Conservation (phyloP, 2,888 invertebrate genomes). For the Oegoconia quadripuncta region DNA sequence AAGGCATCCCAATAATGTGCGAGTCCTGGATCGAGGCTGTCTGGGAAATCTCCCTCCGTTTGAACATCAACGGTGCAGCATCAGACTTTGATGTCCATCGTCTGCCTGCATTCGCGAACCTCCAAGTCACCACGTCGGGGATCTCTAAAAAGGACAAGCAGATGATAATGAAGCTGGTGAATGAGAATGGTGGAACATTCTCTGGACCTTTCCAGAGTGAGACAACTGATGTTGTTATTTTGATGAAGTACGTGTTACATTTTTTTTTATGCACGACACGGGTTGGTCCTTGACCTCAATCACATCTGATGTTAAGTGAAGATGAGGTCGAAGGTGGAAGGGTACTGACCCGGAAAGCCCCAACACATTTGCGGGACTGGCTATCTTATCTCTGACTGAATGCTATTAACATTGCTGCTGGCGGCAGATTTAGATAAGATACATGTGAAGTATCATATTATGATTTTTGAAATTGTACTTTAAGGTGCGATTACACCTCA, state of each 20-base stretch:
- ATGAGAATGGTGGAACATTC: conserved; percentile 84
- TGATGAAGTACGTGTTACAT: conserved; percentile 68
- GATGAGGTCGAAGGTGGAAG: too few relatives aligned
- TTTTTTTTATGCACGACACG: conserved; percentile 3
- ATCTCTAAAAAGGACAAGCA: conserved; percentile 81
- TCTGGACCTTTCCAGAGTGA: conserved; percentile 73
- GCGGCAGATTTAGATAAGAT: too few relatives aligned
- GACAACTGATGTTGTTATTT: conserved; percentile 76
- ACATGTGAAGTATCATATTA: too few relatives aligned
- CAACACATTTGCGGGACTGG: too few relatives aligned
- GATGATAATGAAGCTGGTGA: conserved; percentile 82
- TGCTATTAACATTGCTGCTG: too few relatives aligned
- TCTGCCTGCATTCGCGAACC: conserved; percentile 86
- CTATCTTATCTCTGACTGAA: too few relatives aligned
- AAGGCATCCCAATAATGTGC: conserved; percentile 85
- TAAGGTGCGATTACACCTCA: too few relatives aligned
- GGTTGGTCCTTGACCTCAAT: too few relatives aligned
- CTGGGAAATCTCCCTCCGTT: conserved; percentile 84
- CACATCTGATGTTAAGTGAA: too few relatives aligned
- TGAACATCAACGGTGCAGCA: conserved; percentile 82
- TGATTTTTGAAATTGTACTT: too few relatives aligned
- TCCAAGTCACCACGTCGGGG: conserved; percentile 89
- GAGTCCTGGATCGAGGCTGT: conserved; percentile 89
- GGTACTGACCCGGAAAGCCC: too few relatives aligned
- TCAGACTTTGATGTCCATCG: conserved; percentile 79